phyloP scores from a whole-genome alignment of 2,797 vertebrate genomes.

The Lates japonicus region DNA sequence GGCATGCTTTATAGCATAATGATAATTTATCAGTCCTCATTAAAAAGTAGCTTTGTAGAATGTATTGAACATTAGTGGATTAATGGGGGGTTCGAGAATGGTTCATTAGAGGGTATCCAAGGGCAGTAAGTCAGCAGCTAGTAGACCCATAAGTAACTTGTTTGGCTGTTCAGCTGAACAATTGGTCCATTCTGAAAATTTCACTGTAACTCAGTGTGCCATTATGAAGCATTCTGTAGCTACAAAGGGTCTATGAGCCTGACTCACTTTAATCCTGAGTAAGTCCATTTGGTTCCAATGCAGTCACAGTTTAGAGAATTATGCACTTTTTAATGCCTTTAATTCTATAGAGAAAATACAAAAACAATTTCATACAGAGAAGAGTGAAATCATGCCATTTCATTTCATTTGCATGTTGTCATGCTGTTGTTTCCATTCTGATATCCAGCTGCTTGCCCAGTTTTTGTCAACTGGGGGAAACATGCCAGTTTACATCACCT shows the following conservation, averaged over 20 bases:
- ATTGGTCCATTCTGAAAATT: neutral
- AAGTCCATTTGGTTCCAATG: neutral
- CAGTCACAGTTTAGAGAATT: slow-evolving; percentile 18
- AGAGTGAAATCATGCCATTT: slow-evolving; percentile 63
- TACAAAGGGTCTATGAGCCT: slow-evolving; percentile 1
- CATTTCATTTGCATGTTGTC: slow-evolving; percentile 44
- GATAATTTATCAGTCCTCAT: no score
- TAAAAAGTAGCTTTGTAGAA: no score
- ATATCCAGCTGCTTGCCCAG: slow-evolving; percentile 51
- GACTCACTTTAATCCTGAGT: neutral
- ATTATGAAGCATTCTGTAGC: neutral
- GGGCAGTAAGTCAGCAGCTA: neutral
- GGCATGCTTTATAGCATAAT: no score
- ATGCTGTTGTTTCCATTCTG: slow-evolving; percentile 17
- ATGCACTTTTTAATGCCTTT: slow-evolving; percentile 1
- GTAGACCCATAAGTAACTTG: neutral
- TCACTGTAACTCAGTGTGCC: neutral
- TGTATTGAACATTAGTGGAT: no score
- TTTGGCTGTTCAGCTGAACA: neutral
- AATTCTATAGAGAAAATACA: neutral
- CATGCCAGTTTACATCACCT: slow-evolving; percentile 74
- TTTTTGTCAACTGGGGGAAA: slow-evolving; percentile 61
- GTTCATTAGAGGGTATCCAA: neutral
- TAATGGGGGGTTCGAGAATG: no score
- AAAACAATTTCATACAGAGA: neutral